Evolutionary conservation across 2,888 invertebrate genomes (phyloP).

Genomic region (Kryphioiulus occultus): DNA sequence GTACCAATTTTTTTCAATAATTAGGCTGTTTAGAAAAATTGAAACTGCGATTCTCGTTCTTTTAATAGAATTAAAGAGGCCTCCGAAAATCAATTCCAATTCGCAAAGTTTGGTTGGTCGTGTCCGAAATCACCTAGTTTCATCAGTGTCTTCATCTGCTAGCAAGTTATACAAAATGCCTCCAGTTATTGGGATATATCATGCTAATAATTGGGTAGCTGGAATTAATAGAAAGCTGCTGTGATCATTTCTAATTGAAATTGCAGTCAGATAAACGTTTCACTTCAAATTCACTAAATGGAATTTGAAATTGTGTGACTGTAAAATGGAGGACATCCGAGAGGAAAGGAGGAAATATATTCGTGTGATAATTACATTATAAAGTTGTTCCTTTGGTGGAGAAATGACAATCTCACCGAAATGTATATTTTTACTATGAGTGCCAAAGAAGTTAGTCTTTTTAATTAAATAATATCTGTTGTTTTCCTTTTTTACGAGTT

Average conservation of each 20-base stretch:
- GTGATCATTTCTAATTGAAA: not conserved
- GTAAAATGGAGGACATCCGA: too few relatives aligned
- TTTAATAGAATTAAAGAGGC: conserved; percentile 6
- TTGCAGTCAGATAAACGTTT: too few relatives aligned
- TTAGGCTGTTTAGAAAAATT: not conserved
- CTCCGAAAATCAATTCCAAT: not conserved
- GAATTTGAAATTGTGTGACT: too few relatives aligned
- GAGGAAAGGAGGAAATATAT: too few relatives aligned
- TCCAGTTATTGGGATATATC: conserved; percentile 44
- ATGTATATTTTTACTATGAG: not conserved
- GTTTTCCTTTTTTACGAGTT: too few relatives aligned
- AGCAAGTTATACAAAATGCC: not conserved
- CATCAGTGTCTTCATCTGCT: conserved; percentile 46
- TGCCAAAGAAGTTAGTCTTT: not conserved
- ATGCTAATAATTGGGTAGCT: conserved; percentile 41
- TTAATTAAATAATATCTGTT: not conserved
- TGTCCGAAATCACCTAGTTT: conserved; percentile 48
- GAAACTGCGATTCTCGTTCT: conserved; percentile 1
- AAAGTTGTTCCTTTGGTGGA: too few relatives aligned
- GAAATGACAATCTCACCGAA: too few relatives aligned
- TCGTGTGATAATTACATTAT: too few relatives aligned
- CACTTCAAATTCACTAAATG: too few relatives aligned
- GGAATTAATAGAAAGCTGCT: conserved; percentile 22
- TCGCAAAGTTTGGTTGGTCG: conserved; percentile 45
- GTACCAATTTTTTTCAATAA: not conserved